These are phyloP conservation scores for Limosa lapponica DNA, from an alignment of 2,797 vertebrate species.

Conservation along the genomic window DNA sequence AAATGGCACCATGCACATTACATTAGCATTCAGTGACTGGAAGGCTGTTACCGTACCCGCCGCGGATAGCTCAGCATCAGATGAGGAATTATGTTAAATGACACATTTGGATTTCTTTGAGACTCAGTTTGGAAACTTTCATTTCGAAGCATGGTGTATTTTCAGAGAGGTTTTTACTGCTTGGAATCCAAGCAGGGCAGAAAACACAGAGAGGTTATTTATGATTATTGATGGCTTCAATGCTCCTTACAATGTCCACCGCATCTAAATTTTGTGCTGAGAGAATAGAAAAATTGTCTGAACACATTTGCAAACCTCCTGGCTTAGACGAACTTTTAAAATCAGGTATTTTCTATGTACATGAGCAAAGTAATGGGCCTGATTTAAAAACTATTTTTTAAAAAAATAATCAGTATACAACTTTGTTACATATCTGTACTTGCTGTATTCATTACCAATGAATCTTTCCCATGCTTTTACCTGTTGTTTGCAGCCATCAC, in stretches of 20 bases:
- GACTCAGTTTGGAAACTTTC: not conserved
- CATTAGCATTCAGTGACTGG: not conserved
- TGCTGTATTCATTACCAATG: not conserved
- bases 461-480: not conserved
- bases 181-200: not conserved
- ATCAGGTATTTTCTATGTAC: not conserved
- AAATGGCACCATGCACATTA: not conserved
- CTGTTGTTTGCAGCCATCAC: not conserved
- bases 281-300: not conserved
- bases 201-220: not conserved
- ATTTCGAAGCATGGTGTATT: not conserved
- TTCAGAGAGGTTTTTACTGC: not conserved
- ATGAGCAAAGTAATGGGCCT: not conserved
- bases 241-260: fast-evolving
- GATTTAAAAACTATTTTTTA: not conserved
- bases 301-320: not conserved
- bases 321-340: not conserved
- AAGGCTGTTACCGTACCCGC: not conserved
- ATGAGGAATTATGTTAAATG: not conserved
- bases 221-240: not conserved
- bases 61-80: not conserved
- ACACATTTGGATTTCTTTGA: not conserved
- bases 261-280: not conserved
- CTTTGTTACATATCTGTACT: not conserved
- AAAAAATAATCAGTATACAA: not conserved